phyloP scores from a whole-genome alignment of 2,797 vertebrate genomes.

The Falco peregrinus region DNA sequence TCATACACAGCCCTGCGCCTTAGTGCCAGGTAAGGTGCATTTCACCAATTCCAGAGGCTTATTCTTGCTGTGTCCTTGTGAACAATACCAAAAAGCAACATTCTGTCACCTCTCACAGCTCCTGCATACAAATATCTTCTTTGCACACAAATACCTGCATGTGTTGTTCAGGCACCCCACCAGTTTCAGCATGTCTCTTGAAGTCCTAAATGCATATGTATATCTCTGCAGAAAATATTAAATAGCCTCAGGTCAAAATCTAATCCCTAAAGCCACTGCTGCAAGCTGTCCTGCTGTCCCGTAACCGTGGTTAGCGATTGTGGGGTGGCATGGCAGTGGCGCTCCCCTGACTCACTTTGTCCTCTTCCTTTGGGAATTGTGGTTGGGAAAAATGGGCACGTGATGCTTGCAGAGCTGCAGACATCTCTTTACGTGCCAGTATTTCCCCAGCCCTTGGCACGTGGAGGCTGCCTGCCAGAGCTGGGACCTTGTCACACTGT shows the following conservation, averaged over 20 bases:
- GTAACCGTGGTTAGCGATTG: neutral
- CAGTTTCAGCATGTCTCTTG: neutral
- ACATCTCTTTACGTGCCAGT: neutral
- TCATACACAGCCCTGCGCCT: neutral
- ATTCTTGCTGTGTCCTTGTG: neutral
- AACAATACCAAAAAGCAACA: neutral
- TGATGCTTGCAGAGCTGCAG: neutral
- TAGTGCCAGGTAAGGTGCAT: neutral
- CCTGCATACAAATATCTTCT: neutral
- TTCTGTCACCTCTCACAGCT: neutral
- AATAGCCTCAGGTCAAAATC: neutral
- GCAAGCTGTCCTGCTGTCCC: neutral
- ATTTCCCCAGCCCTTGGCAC: neutral
- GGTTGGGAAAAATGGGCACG: neutral
- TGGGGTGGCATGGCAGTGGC: neutral
- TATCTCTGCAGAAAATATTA: neutral
- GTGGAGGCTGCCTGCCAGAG: neutral
- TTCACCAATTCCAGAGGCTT: neutral
- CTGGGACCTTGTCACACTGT: neutral
- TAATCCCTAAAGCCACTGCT: neutral
- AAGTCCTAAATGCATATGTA: neutral
- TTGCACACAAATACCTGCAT: neutral
- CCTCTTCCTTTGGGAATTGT: neutral
- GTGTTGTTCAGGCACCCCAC: neutral
- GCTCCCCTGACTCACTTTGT: neutral